These are phyloP conservation scores for Pagrus major DNA, from an alignment of 2,113 vertebrate species.

Conservation along the genomic window DNA sequence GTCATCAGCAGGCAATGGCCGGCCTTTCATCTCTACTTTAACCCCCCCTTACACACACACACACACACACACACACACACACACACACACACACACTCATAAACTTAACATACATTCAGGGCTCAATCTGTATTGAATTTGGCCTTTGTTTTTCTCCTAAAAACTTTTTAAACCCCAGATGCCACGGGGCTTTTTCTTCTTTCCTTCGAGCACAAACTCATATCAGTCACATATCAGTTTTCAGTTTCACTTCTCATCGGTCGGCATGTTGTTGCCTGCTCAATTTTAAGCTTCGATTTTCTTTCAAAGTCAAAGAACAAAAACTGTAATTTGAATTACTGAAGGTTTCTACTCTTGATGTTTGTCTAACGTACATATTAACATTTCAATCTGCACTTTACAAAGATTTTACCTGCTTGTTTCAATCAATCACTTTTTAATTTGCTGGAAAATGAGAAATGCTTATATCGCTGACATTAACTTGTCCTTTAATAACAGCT, in stretches of 20 bases:
- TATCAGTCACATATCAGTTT: background rate
- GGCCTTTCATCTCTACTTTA: conserved; percentile 77
- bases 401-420: background rate
- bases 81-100: conserved; percentile 31
- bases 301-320: background rate
- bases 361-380: background rate
- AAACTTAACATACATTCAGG: conserved; percentile 38
- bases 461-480: no score
- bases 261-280: background rate
- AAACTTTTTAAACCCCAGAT: conserved; percentile 10
- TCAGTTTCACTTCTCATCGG: background rate
- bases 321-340: background rate
- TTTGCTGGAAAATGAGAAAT: background rate
- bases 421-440: background rate
- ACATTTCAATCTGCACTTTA: background rate
- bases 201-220: background rate
- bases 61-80: conserved; percentile 18
- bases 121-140: conserved; percentile 54
- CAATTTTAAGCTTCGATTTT: background rate
- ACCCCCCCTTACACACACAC: conserved; percentile 12
- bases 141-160: conserved; percentile 31
- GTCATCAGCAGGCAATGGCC: conserved; percentile 74
- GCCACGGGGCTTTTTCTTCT: no score
- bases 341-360: background rate
- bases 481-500: background rate